phyloP scores from a whole-genome alignment of 2,888 invertebrate genomes.

The Drosophila conformis region DNA sequence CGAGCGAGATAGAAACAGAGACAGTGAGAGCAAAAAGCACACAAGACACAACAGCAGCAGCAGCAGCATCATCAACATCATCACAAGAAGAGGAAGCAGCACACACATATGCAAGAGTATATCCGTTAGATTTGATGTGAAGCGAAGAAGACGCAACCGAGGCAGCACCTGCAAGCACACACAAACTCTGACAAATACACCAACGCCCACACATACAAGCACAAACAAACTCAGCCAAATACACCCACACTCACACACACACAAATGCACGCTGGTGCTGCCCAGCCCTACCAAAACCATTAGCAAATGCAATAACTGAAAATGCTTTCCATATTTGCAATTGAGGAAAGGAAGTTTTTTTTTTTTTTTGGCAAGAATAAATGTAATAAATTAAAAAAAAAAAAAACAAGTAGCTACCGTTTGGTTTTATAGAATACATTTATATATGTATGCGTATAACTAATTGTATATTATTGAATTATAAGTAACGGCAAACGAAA shows the following conservation, averaged over 20 bases:
- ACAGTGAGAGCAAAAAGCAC: background rate
- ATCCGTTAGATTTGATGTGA: background rate
- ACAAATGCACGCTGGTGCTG: slow-evolving; percentile 14
- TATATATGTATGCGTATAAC: slow-evolving; percentile 16
- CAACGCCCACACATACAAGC: background rate
- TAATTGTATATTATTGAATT: slow-evolving; percentile 31
- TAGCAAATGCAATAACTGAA: slow-evolving; percentile 35
- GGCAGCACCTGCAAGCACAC: slow-evolving; percentile 21
- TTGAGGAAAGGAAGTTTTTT: background rate
- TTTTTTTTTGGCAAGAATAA: background rate
- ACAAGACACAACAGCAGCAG: background rate
- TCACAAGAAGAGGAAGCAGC: background rate
- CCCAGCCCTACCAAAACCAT: slow-evolving; percentile 22
- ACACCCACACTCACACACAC: background rate
- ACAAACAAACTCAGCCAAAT: background rate
- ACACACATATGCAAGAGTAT: background rate
- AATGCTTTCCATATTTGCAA: background rate
- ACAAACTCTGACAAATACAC: background rate
- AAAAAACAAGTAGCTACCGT: slow-evolving; percentile 3
- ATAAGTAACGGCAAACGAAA: slow-evolving; percentile 14
- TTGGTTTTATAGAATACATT: slow-evolving; percentile 29
- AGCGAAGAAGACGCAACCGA: slow-evolving; percentile 1
- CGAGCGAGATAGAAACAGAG: slow-evolving; percentile 12
- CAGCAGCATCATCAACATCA: background rate
- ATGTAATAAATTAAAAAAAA: slow-evolving; percentile 8